These are phyloP conservation scores for Labia minor DNA, from an alignment of 2,888 invertebrate species.

Conservation along the genomic window DNA sequence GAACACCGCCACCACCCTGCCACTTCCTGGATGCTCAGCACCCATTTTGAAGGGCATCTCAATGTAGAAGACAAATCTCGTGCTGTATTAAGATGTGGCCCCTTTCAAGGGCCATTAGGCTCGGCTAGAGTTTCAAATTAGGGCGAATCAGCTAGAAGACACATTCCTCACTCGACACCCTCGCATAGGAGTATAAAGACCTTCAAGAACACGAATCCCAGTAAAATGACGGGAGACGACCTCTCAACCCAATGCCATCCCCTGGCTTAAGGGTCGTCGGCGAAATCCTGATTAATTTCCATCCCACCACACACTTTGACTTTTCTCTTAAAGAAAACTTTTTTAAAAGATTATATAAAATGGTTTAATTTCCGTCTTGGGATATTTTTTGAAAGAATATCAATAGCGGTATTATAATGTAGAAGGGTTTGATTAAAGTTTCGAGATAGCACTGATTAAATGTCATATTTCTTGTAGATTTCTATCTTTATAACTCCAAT, in stretches of 20 bases:
- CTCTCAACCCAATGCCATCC: background rate
- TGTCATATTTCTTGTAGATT: constrained; percentile 13
- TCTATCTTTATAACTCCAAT: background rate
- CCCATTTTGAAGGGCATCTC: too few relatives aligned
- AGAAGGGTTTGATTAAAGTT: constrained; percentile 3
- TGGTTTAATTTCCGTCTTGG: constrained; percentile 1
- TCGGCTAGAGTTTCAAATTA: background rate
- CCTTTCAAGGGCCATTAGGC: constrained; percentile 1
- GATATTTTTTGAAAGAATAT: constrained; percentile 5
- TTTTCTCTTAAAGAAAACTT: constrained; percentile 7
- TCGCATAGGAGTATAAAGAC: background rate
- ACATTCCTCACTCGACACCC: constrained; percentile 13
- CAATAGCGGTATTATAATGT: constrained; percentile 13
- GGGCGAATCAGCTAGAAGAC: background rate
- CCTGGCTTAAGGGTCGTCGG: background rate
- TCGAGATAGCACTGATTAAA: background rate
- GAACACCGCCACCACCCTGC: background rate
- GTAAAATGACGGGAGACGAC: background rate
- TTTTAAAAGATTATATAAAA: constrained; percentile 13
- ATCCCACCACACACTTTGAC: background rate
- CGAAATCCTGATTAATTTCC: constrained; percentile 8
- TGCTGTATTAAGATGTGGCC: background rate
- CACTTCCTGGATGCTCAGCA: too few relatives aligned
- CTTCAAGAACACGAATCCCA: background rate
- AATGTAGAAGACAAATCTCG: too few relatives aligned